Evolutionary conservation across 2,113 vertebrate species (phyloP).

Genomic region (Trematocara variabile): DNA sequence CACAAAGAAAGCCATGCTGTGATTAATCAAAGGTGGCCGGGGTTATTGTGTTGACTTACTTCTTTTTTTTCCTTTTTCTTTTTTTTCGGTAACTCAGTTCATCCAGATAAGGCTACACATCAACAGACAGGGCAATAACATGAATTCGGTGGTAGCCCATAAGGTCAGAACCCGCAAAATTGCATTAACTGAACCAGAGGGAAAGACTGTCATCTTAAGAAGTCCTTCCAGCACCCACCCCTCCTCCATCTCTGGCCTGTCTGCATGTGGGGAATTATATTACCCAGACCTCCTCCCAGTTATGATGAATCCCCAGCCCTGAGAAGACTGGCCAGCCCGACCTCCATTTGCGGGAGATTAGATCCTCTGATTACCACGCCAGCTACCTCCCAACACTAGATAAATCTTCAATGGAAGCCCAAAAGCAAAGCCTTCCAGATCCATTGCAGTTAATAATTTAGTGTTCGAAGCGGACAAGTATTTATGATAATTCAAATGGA

Average conservation of each 20-base stretch:
- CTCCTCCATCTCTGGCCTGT: constrained; percentile 7
- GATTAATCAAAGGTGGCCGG: constrained; percentile 41
- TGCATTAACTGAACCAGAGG: constrained; percentile 48
- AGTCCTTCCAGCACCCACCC: neutral
- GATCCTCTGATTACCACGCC: constrained; percentile 74
- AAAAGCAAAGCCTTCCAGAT: constrained; percentile 61
- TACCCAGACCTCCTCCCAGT: constrained; percentile 60
- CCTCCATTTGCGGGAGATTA: constrained; percentile 75
- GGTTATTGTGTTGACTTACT: constrained; percentile 4
- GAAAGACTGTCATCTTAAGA: constrained; percentile 41
- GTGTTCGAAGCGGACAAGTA: constrained; percentile 43
- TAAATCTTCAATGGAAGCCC: constrained; percentile 72
- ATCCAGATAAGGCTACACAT: neutral
- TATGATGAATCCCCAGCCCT: constrained; percentile 70
- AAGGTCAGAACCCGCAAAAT: constrained; percentile 42
- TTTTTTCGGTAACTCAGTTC: neutral
- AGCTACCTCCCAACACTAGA: constrained; percentile 64
- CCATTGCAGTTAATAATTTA: constrained; percentile 74
- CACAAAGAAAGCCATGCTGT: neutral
- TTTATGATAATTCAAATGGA: constrained; percentile 63
- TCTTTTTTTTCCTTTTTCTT: neutral
- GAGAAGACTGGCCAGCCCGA: constrained; percentile 56
- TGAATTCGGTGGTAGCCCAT: neutral
- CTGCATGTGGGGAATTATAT: constrained; percentile 60
- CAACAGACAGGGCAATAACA: constrained; percentile 17